Percentiles rank a stretch among this genome's conserved stretches.
phyloP scores from a whole-genome alignment of 1,140 invertebrate species.

The Adoxophyes honmai region DNA sequence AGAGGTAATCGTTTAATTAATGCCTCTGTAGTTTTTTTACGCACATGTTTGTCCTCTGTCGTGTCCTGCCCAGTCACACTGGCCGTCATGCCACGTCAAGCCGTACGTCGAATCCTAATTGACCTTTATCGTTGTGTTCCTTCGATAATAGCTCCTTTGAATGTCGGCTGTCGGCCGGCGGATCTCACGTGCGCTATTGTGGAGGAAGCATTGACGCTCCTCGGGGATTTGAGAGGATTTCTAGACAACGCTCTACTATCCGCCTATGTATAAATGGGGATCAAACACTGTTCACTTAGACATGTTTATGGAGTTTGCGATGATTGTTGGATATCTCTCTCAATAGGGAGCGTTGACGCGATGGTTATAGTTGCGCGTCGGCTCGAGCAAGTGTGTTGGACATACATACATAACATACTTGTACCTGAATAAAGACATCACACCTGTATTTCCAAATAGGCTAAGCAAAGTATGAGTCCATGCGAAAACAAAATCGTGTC shows the following conservation, averaged over 20 bases:
- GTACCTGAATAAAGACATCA: too few relatives aligned
- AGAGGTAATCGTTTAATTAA: too few relatives aligned
- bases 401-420: too few relatives aligned
- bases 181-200: slow-evolving; percentile 43
- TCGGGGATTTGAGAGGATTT: slow-evolving; percentile 53
- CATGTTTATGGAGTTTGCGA: slow-evolving; percentile 24
- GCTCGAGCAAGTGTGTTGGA: too few relatives aligned
- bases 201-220: slow-evolving; percentile 45
- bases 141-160: slow-evolving; percentile 61
- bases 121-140: slow-evolving; percentile 48
- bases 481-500: too few relatives aligned
- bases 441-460: too few relatives aligned
- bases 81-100: slow-evolving; percentile 16
- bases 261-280: slow-evolving; percentile 21
- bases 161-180: slow-evolving; percentile 43
- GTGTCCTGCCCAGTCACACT: slow-evolving; percentile 22
- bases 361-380: too few relatives aligned
- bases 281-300: slow-evolving; percentile 21
- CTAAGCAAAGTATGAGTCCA: too few relatives aligned
- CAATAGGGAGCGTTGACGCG: slow-evolving; percentile 14
- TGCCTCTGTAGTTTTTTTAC: too few relatives aligned
- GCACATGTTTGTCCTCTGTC: too few relatives aligned
- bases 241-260: slow-evolving; percentile 34
- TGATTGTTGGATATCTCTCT: neutral
- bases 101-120: slow-evolving; percentile 42